A percentile compares a stretch with the other conserved stretches of the same genome.
These are phyloP conservation scores for Leptopilina clavipes DNA, from an alignment of 1,140 invertebrate species.

Conservation along the genomic window DNA sequence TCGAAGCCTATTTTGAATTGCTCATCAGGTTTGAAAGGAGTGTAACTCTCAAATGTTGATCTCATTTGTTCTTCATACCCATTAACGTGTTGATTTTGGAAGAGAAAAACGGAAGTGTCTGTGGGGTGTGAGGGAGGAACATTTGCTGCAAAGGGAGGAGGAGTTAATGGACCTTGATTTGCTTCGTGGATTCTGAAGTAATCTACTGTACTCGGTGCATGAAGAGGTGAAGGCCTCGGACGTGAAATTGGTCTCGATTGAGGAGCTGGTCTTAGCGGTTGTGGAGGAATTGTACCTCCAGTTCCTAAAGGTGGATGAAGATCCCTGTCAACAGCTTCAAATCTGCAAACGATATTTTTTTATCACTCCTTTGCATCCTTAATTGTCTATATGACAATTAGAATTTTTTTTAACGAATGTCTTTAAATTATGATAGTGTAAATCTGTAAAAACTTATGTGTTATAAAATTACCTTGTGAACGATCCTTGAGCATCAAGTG, in stretches of 20 bases:
- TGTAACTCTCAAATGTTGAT: slow-evolving; percentile 41
- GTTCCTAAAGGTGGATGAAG: slow-evolving; percentile 66
- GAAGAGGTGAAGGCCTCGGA: slow-evolving; percentile 68
- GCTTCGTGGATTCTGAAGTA: slow-evolving; percentile 65
- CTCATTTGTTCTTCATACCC: slow-evolving; percentile 43
- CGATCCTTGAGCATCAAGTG: slow-evolving; percentile 69
- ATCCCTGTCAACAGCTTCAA: slow-evolving; percentile 71
- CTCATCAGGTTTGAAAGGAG: slow-evolving; percentile 41
- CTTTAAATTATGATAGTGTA: no score
- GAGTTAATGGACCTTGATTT: slow-evolving; percentile 63
- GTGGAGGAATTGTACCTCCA: slow-evolving; percentile 72
- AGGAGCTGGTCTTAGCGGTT: slow-evolving; percentile 76
- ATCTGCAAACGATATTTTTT: slow-evolving; percentile 60
- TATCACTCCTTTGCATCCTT: no score
- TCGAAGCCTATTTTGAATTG: slow-evolving; percentile 46
- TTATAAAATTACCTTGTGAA: slow-evolving; percentile 70
- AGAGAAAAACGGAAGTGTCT: slow-evolving; percentile 59
- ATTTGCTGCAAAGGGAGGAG: slow-evolving; percentile 59
- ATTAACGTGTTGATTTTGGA: slow-evolving; percentile 55
- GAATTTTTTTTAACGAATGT: no score
- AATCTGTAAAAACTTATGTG: no score
- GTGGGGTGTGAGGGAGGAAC: slow-evolving; percentile 45
- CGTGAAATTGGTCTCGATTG: slow-evolving; percentile 65
- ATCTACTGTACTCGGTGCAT: slow-evolving; percentile 60
- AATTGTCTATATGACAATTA: no score